Conservation (phyloP, 2,888 invertebrate genomes). For the Agapetus fuscipes region DNA sequence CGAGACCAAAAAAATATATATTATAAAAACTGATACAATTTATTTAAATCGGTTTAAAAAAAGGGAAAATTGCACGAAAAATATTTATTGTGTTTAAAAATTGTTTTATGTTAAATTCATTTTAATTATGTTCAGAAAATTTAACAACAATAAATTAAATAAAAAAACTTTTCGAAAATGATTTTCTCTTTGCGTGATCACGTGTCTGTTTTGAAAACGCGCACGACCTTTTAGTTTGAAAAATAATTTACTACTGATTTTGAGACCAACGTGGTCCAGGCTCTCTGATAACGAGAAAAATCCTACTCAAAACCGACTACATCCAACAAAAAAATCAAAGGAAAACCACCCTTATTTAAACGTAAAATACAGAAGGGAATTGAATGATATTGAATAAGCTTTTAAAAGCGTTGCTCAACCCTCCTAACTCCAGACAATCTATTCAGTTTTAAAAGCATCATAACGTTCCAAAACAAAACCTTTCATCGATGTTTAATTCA, state of each 20-base stretch:
- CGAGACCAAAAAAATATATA: too few species aligned
- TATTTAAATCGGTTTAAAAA: too few species aligned
- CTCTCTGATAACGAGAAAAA: conserved; percentile 18
- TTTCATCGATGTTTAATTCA: neutral
- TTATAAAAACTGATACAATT: too few species aligned
- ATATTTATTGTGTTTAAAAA: neutral
- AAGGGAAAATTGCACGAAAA: neutral
- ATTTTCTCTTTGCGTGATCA: too few species aligned
- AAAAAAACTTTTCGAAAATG: too few species aligned
- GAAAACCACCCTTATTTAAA: too few species aligned
- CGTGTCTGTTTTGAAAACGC: neutral
- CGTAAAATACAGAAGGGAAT: too few species aligned
- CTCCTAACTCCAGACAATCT: conserved; percentile 11
- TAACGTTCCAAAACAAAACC: conserved; percentile 17
- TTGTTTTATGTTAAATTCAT: neutral
- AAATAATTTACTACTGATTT: conserved; percentile 16
- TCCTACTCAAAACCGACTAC: conserved; percentile 6
- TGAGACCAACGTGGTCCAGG: conserved; percentile 13
- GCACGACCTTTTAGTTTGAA: conserved; percentile 13
- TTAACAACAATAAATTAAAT: neutral
- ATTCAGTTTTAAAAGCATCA: conserved; percentile 15
- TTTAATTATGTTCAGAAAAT: neutral
- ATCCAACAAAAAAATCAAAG: too few species aligned
- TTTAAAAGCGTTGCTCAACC: conserved; percentile 4
- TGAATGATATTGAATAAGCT: too few species aligned